Evolutionary conservation across 2,113 vertebrate genomes (phyloP), one percentile per base, ranked within the genome.

Genomic region (Apodemus sylvaticus): DNA sequence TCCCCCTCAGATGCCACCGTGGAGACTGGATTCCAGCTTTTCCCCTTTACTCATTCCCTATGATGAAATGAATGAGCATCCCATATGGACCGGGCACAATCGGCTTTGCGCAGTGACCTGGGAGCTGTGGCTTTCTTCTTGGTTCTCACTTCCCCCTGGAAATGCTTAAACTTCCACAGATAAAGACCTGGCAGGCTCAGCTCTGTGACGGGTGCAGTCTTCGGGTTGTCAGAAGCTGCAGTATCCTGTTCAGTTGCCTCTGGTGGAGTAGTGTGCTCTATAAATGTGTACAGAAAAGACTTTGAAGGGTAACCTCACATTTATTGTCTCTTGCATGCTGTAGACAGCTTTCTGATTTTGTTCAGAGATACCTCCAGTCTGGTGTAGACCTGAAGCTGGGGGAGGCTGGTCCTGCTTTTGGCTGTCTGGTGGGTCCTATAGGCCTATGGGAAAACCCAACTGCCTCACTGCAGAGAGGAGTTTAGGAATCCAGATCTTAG

Each of bases 71-170:
- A 96, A 98, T 98, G 97, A 96, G 77, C 91, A 91, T 95, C 78
- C 95, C 98, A 97, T 97, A 96, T 96, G 96, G 96, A 95, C 55
- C 94, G 34, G n/a, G 73, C 97, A 96, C n/a, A 88, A 89, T 95
- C 97, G 87, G 94, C 96, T 97, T 98, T 82, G 74, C 79, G 26
- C 68, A 45, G 81, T 66, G 39, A 66, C 68, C 45, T 26, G 48
- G 60, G 91, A 97, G 81, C 51, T 78, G 90, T 85, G 31, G 96
- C 71, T 97, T 96, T 97, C 98, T 95, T 90, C 90, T 79, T 92
- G 98, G 95, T 97, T 96, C 90, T 97, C 94, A 89, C 98, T 98
- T 98, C 98, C 97, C 95, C 34, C 70, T 97, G 83, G 89, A 96
- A 94, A 96, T 96, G 95, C 95, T 48, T 48, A 48, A 48, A 48